Conservation (phyloP, 1,140 invertebrate genomes). For the Lepidurus apus region DNA sequence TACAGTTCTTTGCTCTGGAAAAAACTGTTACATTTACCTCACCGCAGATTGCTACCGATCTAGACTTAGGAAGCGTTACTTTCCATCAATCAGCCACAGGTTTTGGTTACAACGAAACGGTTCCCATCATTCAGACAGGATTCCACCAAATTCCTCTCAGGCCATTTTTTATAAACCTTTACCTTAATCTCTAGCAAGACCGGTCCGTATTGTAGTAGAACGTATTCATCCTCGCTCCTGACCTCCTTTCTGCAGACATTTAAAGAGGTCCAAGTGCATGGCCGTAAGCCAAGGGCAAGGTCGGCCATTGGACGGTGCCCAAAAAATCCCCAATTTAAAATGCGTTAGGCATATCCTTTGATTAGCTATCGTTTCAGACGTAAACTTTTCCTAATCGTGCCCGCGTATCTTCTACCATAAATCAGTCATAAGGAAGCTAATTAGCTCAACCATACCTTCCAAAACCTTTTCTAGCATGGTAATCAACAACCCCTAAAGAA, state of each 20-base stretch:
- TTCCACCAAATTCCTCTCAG: background rate
- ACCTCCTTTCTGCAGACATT: background rate
- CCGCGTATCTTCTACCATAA: no score
- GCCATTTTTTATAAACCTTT: no score
- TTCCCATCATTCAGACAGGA: background rate
- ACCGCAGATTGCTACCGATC: no score
- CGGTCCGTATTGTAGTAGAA: background rate
- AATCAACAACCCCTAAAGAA: no score
- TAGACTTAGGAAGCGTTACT: background rate
- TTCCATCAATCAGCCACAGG: background rate
- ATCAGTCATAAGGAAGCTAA: no score
- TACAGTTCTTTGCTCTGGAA: no score
- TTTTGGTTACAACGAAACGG: background rate
- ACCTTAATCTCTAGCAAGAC: no score
- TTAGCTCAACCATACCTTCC: no score
- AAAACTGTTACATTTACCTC: no score
- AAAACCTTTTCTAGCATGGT: no score
- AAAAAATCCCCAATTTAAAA: background rate
- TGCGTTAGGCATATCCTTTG: background rate
- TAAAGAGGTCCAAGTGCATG: slow-evolving; percentile 9
- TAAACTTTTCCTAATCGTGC: no score
- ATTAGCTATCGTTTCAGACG: background rate
- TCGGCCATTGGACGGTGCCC: background rate
- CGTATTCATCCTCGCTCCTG: background rate
- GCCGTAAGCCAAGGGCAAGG: slow-evolving; percentile 20